These are phyloP conservation scores for Solenopsis invicta DNA, from an alignment of 1,140 invertebrate species.

Conservation along the genomic window DNA sequence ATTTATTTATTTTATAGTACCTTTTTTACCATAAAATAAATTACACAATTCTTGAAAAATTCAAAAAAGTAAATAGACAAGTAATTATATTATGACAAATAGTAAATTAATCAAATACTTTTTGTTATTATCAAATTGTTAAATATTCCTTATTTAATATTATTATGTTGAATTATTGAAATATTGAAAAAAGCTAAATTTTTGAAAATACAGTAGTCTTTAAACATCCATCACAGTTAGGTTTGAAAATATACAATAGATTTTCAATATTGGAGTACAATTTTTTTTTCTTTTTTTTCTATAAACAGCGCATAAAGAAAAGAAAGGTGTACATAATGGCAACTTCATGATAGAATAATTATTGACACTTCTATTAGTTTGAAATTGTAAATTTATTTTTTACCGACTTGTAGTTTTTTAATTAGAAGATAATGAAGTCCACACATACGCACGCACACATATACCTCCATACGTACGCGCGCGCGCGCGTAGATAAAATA, in stretches of 20 bases:
- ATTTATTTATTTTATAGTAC: neutral
- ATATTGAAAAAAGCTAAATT: neutral
- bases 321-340: neutral
- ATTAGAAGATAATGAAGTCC: conserved; percentile 23
- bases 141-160: neutral
- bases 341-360: neutral
- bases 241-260: conserved; percentile 14
- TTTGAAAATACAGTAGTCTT: neutral
- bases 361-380: conserved; percentile 29
- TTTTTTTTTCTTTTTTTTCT: neutral
- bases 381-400: conserved; percentile 17
- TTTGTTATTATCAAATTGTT: neutral
- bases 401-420: conserved; percentile 20
- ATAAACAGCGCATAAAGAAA: neutral
- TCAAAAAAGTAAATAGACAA: neutral
- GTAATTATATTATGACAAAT: neutral
- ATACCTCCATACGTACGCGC: neutral
- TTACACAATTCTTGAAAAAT: neutral
- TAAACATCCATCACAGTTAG: neutral
- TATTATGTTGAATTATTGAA: neutral
- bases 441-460: neutral
- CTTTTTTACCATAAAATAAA: neutral
- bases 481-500: neutral
- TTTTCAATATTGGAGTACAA: neutral
- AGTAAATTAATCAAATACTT: neutral